Conservation (phyloP, 2,797 vertebrate genomes). For the Silurus lanzhouensis region DNA sequence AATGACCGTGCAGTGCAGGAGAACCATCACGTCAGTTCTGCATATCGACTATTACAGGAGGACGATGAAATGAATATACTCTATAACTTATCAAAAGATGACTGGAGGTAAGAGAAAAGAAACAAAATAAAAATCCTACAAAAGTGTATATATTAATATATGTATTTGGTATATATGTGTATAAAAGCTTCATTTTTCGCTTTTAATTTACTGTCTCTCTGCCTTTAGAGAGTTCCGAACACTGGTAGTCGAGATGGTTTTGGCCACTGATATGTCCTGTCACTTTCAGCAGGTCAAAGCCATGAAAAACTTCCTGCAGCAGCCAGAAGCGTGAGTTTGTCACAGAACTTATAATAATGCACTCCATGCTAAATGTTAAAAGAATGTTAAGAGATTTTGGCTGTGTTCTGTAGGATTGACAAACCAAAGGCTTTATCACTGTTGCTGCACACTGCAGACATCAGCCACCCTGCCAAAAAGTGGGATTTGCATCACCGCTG, state of each 20-base stretch:
- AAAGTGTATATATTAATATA: neutral
- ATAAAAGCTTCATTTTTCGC: neutral
- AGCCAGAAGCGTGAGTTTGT: slow-evolving; percentile 88
- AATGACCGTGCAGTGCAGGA: slow-evolving; percentile 92
- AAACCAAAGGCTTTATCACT: slow-evolving; percentile 97
- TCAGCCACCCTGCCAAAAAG: slow-evolving; percentile 95
- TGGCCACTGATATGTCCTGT: slow-evolving; percentile 97
- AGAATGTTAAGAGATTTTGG: slow-evolving; percentile 41
- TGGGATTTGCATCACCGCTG: slow-evolving; percentile 96
- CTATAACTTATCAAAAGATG: slow-evolving; percentile 89
- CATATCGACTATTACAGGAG: slow-evolving; percentile 88
- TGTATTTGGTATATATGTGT: neutral
- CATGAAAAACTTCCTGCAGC: slow-evolving; percentile 92
- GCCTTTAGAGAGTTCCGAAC: slow-evolving; percentile 83
- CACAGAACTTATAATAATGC: slow-evolving; percentile 33
- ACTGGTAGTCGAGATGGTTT: slow-evolving; percentile 95
- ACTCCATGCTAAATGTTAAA: slow-evolving; percentile 23
- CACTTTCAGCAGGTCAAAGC: slow-evolving; percentile 98
- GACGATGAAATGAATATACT: slow-evolving; percentile 95
- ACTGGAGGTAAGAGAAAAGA: slow-evolving; percentile 85
- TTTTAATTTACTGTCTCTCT: neutral
- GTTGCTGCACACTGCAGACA: slow-evolving; percentile 96
- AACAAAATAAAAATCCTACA: neutral
- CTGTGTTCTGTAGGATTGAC: slow-evolving; percentile 83
- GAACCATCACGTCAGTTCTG: slow-evolving; percentile 92